phyloP scores from a whole-genome alignment of 2,113 vertebrate genomes.

The Chloropsis hardwickii region DNA sequence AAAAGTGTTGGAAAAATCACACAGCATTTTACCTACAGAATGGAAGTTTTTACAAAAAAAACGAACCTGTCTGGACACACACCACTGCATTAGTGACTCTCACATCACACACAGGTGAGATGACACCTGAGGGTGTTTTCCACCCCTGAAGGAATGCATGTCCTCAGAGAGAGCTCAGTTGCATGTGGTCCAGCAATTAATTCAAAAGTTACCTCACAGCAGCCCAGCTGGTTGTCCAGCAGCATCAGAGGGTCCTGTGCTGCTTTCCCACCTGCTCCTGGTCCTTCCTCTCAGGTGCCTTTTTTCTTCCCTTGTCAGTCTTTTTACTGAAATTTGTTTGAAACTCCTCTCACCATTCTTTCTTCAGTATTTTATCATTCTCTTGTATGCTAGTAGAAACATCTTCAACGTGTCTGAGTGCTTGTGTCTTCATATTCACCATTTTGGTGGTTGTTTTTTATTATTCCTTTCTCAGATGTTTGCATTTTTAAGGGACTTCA shows the following conservation, averaged over 20 bases:
- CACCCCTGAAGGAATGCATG: neutral
- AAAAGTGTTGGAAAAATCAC: neutral
- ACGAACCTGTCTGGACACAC: rapidly evolving
- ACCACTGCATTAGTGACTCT: neutral
- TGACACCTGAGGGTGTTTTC: neutral
- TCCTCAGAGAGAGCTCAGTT: neutral
- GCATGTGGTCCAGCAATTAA: neutral
- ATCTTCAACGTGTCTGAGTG: neutral
- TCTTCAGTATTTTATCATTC: neutral
- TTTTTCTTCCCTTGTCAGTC: neutral
- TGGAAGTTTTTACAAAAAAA: neutral
- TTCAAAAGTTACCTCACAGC: neutral
- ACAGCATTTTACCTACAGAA: neutral
- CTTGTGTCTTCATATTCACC: neutral
- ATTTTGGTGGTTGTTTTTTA: neutral
- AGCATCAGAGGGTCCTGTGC: rapidly evolving
- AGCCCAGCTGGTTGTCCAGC: neutral
- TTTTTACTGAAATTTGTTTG: neutral
- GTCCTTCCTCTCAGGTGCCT: neutral
- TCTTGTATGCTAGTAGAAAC: neutral
- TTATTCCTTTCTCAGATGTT: neutral
- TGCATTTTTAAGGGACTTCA: neutral
- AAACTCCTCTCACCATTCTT: neutral
- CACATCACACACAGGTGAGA: neutral
- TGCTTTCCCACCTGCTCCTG: neutral